Conservation (phyloP, 1,140 invertebrate genomes). For the Hyphantria cunea region DNA sequence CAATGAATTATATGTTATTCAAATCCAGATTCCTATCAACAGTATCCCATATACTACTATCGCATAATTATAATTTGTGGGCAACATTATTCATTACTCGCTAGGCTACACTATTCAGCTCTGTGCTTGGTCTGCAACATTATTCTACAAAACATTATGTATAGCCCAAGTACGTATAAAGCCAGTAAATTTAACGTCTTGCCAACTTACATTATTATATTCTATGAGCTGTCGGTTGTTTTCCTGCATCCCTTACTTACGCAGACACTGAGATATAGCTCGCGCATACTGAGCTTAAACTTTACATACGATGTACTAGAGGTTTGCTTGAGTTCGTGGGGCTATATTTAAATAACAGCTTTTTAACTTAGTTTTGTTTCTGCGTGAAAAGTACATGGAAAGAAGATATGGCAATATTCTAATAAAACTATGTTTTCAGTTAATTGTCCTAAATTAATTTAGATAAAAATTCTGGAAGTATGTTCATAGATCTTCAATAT, state of each 20-base stretch:
- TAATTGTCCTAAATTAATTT: too few species aligned
- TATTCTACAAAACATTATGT: not conserved
- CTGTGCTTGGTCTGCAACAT: not conserved
- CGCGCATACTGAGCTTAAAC: slow-evolving; percentile 22
- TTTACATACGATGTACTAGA: slow-evolving; percentile 18
- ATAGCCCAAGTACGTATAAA: not conserved
- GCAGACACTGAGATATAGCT: slow-evolving; percentile 22
- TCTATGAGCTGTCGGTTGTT: slow-evolving; percentile 21
- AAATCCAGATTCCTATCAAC: too few species aligned
- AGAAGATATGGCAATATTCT: too few species aligned
- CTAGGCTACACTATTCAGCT: not conserved
- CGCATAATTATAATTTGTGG: too few species aligned
- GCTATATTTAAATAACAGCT: not conserved
- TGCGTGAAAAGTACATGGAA: too few species aligned
- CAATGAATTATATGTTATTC: too few species aligned
- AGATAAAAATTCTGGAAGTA: too few species aligned
- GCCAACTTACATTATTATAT: slow-evolving; percentile 30
- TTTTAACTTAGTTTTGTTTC: too few species aligned
- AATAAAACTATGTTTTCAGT: too few species aligned
- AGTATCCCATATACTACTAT: too few species aligned
- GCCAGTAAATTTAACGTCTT: slow-evolving; percentile 15
- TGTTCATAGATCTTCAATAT: too few species aligned
- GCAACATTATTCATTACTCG: too few species aligned
- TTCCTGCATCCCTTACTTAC: slow-evolving; percentile 26
- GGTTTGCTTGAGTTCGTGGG: slow-evolving; percentile 1